A percentile compares a stretch with the other conserved stretches of the same genome.
These are phyloP conservation scores for Nesometra sesokonis DNA, from an alignment of 35 echinoderm and acorn worm species.

Conservation along the genomic window DNA sequence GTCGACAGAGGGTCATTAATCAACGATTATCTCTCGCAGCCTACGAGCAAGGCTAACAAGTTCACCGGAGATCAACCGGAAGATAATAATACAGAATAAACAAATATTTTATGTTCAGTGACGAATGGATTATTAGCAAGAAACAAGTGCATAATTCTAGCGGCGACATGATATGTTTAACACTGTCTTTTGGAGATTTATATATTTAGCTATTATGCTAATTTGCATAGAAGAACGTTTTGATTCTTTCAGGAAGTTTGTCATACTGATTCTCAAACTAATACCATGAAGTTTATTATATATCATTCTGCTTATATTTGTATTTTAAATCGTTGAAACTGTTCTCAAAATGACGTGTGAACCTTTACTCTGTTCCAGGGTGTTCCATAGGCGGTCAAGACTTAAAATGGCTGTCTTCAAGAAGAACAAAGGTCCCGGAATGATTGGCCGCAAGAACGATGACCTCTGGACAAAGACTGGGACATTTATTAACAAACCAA, in stretches of 20 bases:
- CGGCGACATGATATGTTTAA: neutral
- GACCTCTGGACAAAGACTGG: slow-evolving; percentile 91
- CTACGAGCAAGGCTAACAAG: too few species aligned
- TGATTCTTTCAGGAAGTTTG: neutral
- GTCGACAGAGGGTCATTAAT: neutral
- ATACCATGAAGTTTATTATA: neutral
- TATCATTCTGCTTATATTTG: neutral
- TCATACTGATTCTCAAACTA: neutral
- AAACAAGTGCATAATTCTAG: neutral
- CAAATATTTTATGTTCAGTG: neutral
- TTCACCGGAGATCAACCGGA: neutral
- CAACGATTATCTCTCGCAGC: neutral
- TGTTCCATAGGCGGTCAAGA: neutral
- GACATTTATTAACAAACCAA: slow-evolving; percentile 91
- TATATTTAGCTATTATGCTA: neutral
- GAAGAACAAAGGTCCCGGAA: slow-evolving; percentile 84
- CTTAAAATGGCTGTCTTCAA: slow-evolving; percentile 4
- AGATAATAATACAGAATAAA: neutral
- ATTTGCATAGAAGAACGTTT: neutral
- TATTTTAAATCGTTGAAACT: neutral
- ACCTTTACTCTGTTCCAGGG: neutral
- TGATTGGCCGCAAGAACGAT: slow-evolving; percentile 68
- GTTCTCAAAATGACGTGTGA: neutral
- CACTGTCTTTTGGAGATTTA: neutral
- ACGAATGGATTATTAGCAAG: neutral